Evolutionary conservation across 2,797 vertebrate genomes (phyloP), one percentile per base, ranked within the genome.

Genomic region (Sebastes itinus): DNA sequence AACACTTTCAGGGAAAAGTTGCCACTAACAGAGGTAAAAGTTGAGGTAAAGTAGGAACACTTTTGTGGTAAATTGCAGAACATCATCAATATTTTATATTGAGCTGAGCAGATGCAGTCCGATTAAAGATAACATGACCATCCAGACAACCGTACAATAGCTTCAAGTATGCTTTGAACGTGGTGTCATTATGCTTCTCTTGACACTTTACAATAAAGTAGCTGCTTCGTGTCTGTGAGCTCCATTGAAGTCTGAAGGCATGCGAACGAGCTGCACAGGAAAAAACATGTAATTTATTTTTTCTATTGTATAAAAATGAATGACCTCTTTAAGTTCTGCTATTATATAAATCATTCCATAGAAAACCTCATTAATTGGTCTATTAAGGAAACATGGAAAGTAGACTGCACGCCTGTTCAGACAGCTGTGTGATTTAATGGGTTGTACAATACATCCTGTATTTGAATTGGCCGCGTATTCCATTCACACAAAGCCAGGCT

Each of bases 401-500:
- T 77, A 74, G 87, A 88, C 84, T 88, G 84, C 86, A 85, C 70
- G 79, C 68, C 85, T 84, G 87, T 67, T 88, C 88, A 84, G 81
- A 88, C 91, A 89, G 85, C 88, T 83, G 87, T 88, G 76, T 92
- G 86, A 89, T 87, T 91, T 88, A 91, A 91, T 90, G 84, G 80
- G 35, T 82, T 30, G 71, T 75, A 78, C 87, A 89, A 89, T 89
- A 88, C 88, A 89, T 93, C 84, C 88, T 84, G 84, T 95, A 93
- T 95, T 95, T 95, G 90, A 93, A 92, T 94, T 95, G 92, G 95
- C 89, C 16, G 56, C 69, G 1, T 78, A 66, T 82, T 90, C 87
- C 83, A 89, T 94, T 91, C 87, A 86, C 85, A 91, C 90, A 94
- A 94, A 93, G 78, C 69, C 75, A 32, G n/a, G 88, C 87, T 89